phyloP scores from a whole-genome alignment of 1,140 invertebrate species.

The Atopsyche davidsoni region DNA sequence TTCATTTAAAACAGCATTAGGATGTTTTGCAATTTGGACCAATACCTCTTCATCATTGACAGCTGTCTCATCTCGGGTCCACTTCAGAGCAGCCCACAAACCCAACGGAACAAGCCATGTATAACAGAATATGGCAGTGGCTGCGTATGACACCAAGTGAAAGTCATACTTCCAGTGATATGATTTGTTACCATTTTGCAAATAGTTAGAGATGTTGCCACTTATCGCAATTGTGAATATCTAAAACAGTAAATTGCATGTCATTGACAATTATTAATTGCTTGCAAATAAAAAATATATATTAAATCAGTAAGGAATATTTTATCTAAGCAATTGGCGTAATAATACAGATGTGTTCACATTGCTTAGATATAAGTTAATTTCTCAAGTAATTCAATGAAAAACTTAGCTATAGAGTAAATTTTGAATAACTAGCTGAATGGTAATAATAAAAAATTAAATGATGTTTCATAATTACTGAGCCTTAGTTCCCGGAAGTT shows the following conservation, averaged over 20 bases:
- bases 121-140: slow-evolving; percentile 84
- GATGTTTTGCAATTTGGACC: neutral
- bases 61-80: slow-evolving; percentile 58
- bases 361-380: too few relatives aligned
- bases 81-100: slow-evolving; percentile 82
- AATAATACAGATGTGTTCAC: too few relatives aligned
- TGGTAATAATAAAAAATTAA: neutral
- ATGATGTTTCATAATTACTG: neutral
- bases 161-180: slow-evolving; percentile 90
- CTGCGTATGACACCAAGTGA: slow-evolving; percentile 85
- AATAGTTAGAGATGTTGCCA: slow-evolving; percentile 88
- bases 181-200: slow-evolving; percentile 60
- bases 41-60: slow-evolving; percentile 47
- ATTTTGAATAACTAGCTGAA: too few relatives aligned
- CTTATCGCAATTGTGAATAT: slow-evolving; percentile 89
- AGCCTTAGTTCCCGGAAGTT: too few relatives aligned
- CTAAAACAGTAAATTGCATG: too few relatives aligned
- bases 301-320: too few relatives aligned
- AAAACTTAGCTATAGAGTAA: too few relatives aligned
- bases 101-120: slow-evolving; percentile 77
- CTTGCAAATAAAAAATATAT: too few relatives aligned
- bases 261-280: too few relatives aligned
- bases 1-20: slow-evolving; percentile 8
- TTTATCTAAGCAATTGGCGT: too few relatives aligned
- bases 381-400: too few relatives aligned